These are phyloP conservation scores for Dicrurus megarhynchus DNA, from an alignment of 2,113 vertebrate species.

Conservation along the genomic window DNA sequence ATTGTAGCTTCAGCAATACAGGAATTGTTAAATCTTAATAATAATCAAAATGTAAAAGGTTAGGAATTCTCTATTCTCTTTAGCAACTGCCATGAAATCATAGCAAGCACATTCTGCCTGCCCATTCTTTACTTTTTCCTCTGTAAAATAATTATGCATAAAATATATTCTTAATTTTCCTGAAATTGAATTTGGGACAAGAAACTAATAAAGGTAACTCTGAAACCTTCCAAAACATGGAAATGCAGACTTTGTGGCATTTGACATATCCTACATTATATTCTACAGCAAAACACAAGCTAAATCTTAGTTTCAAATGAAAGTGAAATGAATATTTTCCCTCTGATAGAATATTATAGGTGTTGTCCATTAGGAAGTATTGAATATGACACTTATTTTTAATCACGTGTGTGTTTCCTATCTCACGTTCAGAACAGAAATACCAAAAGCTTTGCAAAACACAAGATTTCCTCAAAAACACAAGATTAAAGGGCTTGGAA, in stretches of 20 bases:
- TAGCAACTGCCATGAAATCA: neutral
- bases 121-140: neutral
- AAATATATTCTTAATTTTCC: neutral
- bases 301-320: neutral
- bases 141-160: neutral
- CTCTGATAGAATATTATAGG: neutral
- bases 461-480: neutral
- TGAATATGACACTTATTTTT: neutral
- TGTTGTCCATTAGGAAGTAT: neutral
- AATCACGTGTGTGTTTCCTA: neutral
- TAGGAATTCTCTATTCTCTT: neutral
- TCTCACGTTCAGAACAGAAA: neutral
- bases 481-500: neutral
- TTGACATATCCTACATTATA: neutral
- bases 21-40: neutral
- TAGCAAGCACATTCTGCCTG: neutral
- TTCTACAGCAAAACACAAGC: neutral
- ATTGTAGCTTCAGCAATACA: neutral
- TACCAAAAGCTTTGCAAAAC: conserved; percentile 11
- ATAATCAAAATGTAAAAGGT: neutral
- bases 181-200: neutral
- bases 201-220: neutral
- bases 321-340: neutral
- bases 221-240: neutral
- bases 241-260: neutral